Evolutionary conservation across 1,140 invertebrate genomes (phyloP), one percentile per base, ranked within the genome.

Genomic region (Eciton burchellii): DNA sequence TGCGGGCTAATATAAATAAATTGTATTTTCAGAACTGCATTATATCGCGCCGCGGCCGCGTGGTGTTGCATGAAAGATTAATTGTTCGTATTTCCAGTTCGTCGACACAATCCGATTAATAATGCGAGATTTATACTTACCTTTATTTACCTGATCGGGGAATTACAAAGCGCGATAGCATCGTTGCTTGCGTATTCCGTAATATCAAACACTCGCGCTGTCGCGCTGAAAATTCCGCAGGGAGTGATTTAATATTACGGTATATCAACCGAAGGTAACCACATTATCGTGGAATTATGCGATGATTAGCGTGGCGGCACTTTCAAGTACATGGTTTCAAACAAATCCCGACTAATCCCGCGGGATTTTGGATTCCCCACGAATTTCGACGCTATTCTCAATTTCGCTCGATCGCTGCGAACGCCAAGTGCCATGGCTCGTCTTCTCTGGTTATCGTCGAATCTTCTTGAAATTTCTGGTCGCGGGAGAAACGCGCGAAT

Each of bases 181-280:
- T 56, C 41, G 52, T 11, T 35, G 63, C n/a, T 35, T 6, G 74
- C 21, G 21, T 56, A 29, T 79, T 79, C 56, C 49, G 35, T 56
- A 21, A 45, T 79, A 79, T 70, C 74, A 70, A 79, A 79, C 74
- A 11, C 56, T 14, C 52, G n/a, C 21, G 56, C n/a, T 68, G 43
- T 9, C 63, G 21, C 4, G 60, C 29, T 26, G 19, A 54, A 70
- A 76, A 70, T 70, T 79, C 63, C 74, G 12, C 74, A 45, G 74
- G 63, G 63, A 79, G 24, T 79, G 63, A 79, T 79, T 79, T 79
- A 79, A 79, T 79, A 79, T 79, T 79, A 79, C 74, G 74, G 41
- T 79, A 56, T 45, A 68, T 70, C 63, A n/a, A 70, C 63, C 35
- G n/a, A 29, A 68, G 63, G 63, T 70, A 79, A 79, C 29, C 52